Base-by-base conservation (phyloP, 2,888 invertebrate genomes). In the Andrena camellia region DNA sequence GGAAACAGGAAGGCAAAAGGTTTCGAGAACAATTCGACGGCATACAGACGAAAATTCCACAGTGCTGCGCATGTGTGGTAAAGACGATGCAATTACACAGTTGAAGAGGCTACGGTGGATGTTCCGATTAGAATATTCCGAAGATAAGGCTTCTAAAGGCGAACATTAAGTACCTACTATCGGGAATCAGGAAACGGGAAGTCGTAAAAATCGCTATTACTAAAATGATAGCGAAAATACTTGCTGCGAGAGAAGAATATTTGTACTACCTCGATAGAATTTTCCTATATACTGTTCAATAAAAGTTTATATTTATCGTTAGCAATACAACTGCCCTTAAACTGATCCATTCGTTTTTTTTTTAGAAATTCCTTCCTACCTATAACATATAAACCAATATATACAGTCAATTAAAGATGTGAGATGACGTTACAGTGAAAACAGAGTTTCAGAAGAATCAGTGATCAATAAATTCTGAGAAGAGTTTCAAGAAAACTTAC, bases 51-150 rank as follows among this genome's bases (percentile, higher is more conserved):
- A 73, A 68, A 73, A 62, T 78, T 74, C 20, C 62, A 10, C 20
- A 20, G 54, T 10, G 5, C 42, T 23, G 20, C 8, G 17, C 62
- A 13, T 66, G 52, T 52, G 57, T 35, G 64, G 64, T 76, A 71
- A 75, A 80, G 76, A 75, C 63, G 69, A 52, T 17, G 31, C 26
- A 33, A 67, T 66, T 85, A 81, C 33, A 60, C 71, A 59, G 69
- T 78, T 64, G 63, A 66, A 64, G 26, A 42, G 48, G 68, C 62
- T 33, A 52, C 78, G 64, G 77, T 48, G 62, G 35, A 29, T 67
- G 13, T 52, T 67, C 48, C 77, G 87, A 90, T 91, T 90, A 90
- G 88, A 90, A 89, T 90, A 90, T 90, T 89, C 83, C 80, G 64
- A 84, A 89, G 90, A 91, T 91, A 90, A 90, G 88, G 85, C 82